Conservation (phyloP, 2,113 vertebrate genomes). For the Chitala chitala region DNA sequence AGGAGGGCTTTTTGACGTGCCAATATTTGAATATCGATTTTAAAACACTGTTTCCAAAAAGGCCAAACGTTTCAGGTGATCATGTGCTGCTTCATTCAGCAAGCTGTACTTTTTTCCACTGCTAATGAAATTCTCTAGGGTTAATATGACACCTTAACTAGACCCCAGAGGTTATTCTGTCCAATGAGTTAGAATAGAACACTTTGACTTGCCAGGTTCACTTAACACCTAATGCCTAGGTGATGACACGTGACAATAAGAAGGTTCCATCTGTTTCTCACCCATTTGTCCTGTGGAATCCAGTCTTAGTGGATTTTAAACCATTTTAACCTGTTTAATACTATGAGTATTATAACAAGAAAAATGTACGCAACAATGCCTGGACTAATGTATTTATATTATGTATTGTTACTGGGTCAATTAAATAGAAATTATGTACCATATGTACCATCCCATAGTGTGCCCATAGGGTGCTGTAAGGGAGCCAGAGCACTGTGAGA, state of each 20-base stretch:
- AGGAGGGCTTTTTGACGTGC: too few relatives aligned
- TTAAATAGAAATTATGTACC: not conserved
- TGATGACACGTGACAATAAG: not conserved
- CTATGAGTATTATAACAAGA: too few relatives aligned
- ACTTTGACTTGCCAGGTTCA: not conserved
- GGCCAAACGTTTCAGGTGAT: too few relatives aligned
- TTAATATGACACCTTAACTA: not conserved
- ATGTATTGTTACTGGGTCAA: not conserved
- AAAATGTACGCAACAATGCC: too few relatives aligned
- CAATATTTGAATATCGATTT: too few relatives aligned
- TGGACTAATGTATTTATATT: too few relatives aligned
- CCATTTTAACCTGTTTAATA: too few relatives aligned
- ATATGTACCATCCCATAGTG: not conserved
- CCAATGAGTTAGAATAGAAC: not conserved
- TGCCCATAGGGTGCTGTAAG: not conserved
- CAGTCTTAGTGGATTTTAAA: too few relatives aligned
- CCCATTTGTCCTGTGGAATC: too few relatives aligned
- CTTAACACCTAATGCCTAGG: not conserved
- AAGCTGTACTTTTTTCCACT: not conserved
- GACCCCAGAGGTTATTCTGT: not conserved
- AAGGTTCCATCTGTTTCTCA: not conserved
- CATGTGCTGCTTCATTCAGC: too few relatives aligned
- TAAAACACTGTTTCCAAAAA: too few relatives aligned
- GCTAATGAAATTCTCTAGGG: not conserved
- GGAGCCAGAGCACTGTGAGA: not conserved